Evolutionary conservation across 2,797 vertebrate species (phyloP).

Genomic region (Cheirogaleus major): DNA sequence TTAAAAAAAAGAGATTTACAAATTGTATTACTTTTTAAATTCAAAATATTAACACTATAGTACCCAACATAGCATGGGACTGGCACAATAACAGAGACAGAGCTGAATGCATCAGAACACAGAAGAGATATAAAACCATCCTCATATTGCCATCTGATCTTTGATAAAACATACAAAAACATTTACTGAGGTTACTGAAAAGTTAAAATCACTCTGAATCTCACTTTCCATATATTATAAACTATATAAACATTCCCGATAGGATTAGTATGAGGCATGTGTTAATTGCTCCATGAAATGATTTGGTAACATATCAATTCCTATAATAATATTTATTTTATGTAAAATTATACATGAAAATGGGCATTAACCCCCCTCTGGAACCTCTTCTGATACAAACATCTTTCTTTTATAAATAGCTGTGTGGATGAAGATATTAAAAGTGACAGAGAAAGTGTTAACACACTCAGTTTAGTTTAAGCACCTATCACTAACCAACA

Average conservation of each 20-base stretch:
- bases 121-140: too few species aligned
- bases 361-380: background rate
- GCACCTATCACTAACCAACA: conserved; percentile 28
- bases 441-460: conserved; percentile 5
- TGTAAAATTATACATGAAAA: background rate
- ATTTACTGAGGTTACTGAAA: background rate
- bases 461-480: conserved; percentile 38
- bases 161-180: too few species aligned
- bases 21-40: background rate
- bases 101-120: too few species aligned
- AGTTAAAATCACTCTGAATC: background rate
- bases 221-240: background rate
- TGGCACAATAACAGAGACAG: too few species aligned
- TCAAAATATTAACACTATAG: too few species aligned
- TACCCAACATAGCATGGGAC: too few species aligned
- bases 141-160: too few species aligned
- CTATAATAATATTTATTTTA: conserved; percentile 19
- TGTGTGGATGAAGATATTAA: background rate
- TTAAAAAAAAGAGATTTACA: background rate
- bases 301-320: background rate
- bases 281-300: background rate
- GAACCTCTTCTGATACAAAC: background rate
- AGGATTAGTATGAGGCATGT: background rate
- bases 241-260: background rate
- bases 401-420: conserved; percentile 9